Evolutionary conservation across 2,797 vertebrate genomes (phyloP), one percentile per base, ranked within the genome.

Genomic region (Tragopan temminckii): DNA sequence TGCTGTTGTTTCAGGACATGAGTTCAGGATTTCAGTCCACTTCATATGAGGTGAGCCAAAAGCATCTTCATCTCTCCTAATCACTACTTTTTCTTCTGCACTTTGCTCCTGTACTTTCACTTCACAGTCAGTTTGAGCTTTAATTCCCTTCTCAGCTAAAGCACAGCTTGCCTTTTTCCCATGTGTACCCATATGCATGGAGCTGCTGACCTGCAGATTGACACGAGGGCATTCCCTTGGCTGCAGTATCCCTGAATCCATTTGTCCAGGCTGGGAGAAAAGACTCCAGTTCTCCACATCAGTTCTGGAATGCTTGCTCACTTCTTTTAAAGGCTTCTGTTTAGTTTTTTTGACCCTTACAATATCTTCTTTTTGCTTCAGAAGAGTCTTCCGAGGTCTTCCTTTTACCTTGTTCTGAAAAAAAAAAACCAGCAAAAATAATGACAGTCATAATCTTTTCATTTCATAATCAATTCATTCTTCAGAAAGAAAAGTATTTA

Each of bases 271-370:
- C 38, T 92, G 77, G 45, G 80, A 87, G 48, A 64, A 78, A 35
- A 83, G 9, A 67, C 50, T 62, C 50, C 67, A 55, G 14, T 13
- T 50, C 35, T 46, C 55, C 45, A 94, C 94, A 68, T 45, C 82
- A 79, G 72, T 69, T 89, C 75, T 82, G 7, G 62, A 90, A 69
- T 85, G 17, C 67, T 70, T 96, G 36, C 33, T 87, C 24, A 86
- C 75, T 64, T 92, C 89, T 87, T 68, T 96, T 43, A 77, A 76
- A 62, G 82, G 29, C 13, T 52, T 83, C 46, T 79, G 66, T 79
- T 90, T 95, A 25, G 43, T 95, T 89, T 95, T 97, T 79, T 95
- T 94, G 62, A 93, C 70, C 71, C 90, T 96, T 80, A 45, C 72
- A 53, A 79, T 89, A 35, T 84, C 76, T 9, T 97, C 89, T 38